Conservation (phyloP, 2,797 vertebrate genomes). For the Rhinogobio ventralis region DNA sequence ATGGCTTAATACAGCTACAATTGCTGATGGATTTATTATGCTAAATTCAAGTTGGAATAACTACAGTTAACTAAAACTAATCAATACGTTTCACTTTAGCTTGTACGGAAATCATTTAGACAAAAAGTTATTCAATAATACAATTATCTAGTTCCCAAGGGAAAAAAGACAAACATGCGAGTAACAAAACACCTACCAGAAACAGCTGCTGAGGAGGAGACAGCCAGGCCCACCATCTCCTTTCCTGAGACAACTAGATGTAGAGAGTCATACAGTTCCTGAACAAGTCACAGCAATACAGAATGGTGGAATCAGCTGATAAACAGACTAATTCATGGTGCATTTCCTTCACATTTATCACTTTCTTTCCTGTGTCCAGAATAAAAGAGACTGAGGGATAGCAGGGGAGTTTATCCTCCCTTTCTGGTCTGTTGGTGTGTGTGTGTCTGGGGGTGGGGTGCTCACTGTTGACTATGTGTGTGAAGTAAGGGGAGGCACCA, state of each 20-base stretch:
- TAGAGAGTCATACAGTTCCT: slow-evolving; percentile 46
- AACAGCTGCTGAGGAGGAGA: slow-evolving; percentile 50
- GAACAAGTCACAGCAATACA: slow-evolving; percentile 18
- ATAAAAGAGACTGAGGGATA: slow-evolving; percentile 63
- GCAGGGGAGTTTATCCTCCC: slow-evolving; percentile 57
- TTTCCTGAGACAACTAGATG: slow-evolving; percentile 26
- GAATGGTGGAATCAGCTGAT: slow-evolving; percentile 16
- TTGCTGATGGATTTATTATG: not conserved
- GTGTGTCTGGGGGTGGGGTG: slow-evolving; percentile 60
- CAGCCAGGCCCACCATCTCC: slow-evolving; percentile 55
- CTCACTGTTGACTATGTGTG: slow-evolving; percentile 53
- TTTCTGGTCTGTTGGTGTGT: slow-evolving; percentile 62
- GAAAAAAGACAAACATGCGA: not conserved
- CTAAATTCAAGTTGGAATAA: not conserved
- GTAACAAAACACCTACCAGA: slow-evolving; percentile 58
- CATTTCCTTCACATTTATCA: slow-evolving; percentile 27
- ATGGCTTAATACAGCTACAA: not conserved
- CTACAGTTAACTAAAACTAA: slow-evolving; percentile 14
- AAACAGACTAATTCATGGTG: slow-evolving; percentile 49
- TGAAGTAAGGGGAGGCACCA: slow-evolving; percentile 53
- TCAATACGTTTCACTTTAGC: slow-evolving; percentile 2
- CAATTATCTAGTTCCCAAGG: slow-evolving; percentile 22
- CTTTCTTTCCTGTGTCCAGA: slow-evolving; percentile 10
- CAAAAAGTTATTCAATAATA: slow-evolving; percentile 13
- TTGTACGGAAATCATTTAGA: not conserved